Evolutionary conservation across 23 tunicate genomes (phyloP).

Genomic region (Corella eumyota): DNA sequence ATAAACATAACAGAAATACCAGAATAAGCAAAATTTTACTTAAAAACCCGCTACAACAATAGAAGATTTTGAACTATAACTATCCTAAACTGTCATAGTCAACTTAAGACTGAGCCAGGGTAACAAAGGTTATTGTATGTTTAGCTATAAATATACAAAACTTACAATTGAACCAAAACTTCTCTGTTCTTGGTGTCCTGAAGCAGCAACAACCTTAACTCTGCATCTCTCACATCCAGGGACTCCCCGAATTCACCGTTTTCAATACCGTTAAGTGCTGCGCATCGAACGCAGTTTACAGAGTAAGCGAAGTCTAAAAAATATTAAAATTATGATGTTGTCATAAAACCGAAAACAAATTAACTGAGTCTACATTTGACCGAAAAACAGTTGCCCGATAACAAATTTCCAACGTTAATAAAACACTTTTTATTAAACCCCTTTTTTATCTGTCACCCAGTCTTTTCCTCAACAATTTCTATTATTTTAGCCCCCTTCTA

Average conservation of each 20-base stretch:
- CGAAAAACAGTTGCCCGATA: background rate
- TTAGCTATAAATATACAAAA: constrained; percentile 4
- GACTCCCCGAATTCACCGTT: constrained; percentile 11
- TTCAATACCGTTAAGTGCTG: constrained; percentile 30
- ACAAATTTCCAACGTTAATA: too few relatives aligned
- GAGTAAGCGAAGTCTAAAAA: constrained; percentile 41
- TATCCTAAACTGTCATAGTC: too few relatives aligned
- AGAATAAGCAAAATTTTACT: too few relatives aligned
- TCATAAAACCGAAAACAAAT: background rate
- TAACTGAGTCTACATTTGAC: background rate
- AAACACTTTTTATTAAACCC: background rate
- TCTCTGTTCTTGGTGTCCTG: constrained; percentile 87
- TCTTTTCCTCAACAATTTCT: too few relatives aligned
- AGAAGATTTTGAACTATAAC: too few relatives aligned
- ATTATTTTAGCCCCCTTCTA: too few relatives aligned
- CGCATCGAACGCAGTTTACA: constrained; percentile 55
- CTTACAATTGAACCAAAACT: constrained; percentile 69
- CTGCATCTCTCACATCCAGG: constrained; percentile 41
- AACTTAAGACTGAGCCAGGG: too few relatives aligned
- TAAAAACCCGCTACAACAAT: too few relatives aligned
- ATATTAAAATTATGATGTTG: background rate
- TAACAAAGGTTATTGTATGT: too few relatives aligned
- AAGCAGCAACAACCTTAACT: constrained; percentile 51
- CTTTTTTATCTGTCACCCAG: too few relatives aligned
- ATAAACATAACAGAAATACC: too few relatives aligned